These are phyloP conservation scores for Ibidorhyncha struthersii DNA, from an alignment of 2,113 vertebrate genomes.

Conservation along the genomic window DNA sequence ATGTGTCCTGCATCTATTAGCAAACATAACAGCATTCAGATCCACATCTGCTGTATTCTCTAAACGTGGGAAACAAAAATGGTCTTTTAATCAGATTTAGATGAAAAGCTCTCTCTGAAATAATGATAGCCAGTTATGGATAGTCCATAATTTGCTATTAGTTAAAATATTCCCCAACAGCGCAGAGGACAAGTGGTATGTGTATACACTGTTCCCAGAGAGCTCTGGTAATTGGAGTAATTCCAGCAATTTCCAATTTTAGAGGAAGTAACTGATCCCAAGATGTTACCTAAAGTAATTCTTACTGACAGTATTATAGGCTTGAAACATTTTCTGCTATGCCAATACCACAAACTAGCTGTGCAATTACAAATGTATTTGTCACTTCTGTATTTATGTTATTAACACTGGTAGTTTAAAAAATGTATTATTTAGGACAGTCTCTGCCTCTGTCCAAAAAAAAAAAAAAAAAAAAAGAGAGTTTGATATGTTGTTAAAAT, in stretches of 20 bases:
- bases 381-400: background rate
- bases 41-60: conserved; percentile 15
- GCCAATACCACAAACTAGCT: background rate
- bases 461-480: background rate
- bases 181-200: background rate
- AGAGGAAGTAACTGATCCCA: conserved; percentile 5
- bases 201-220: background rate
- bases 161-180: background rate
- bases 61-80: conserved; percentile 15
- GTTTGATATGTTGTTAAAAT: background rate
- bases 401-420: background rate
- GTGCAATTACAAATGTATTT: conserved; percentile 1
- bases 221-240: background rate
- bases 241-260: conserved; percentile 24
- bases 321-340: background rate
- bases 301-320: background rate
- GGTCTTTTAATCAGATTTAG: conserved; percentile 7
- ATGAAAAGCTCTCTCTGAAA: conserved; percentile 10
- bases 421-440: background rate
- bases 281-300: conserved; percentile 24
- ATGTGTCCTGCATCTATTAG: conserved; percentile 6
- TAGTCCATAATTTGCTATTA: background rate
- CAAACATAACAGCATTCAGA: conserved; percentile 6
- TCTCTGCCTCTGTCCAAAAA: background rate
- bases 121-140: background rate